Evolutionary conservation across 2,113 vertebrate genomes (phyloP).

Genomic region (Gnathochromis pfefferi): DNA sequence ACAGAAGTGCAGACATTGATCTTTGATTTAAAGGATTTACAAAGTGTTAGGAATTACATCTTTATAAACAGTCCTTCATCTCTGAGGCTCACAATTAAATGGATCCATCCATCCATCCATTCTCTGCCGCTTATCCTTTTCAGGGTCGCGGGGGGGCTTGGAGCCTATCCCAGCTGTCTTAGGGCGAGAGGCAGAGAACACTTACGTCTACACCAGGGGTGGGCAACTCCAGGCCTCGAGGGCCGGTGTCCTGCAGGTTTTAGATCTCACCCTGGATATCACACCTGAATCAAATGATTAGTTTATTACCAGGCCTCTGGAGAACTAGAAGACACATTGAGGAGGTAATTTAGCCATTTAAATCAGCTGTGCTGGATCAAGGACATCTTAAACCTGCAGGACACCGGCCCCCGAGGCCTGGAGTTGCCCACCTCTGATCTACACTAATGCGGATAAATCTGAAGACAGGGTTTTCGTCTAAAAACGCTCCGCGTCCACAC

Average conservation of each 20-base stretch:
- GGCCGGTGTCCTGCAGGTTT: background rate
- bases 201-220: background rate
- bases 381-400: background rate
- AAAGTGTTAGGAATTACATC: background rate
- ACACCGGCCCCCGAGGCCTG: accelerated
- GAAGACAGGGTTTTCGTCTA: background rate
- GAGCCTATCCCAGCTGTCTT: accelerated
- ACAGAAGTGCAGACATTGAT: background rate
- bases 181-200: accelerated
- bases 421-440: accelerated
- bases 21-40: background rate
- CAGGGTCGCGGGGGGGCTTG: background rate
- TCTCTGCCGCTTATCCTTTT: accelerated
- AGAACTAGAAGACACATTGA: accelerated
- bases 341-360: accelerated
- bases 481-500: accelerated
- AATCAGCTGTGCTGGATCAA: background rate
- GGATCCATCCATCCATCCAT: background rate
- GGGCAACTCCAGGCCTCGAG: accelerated
- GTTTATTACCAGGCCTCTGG: accelerated
- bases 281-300: background rate
- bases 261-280: background rate
- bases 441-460: background rate
- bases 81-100: background rate
- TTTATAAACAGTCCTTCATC: background rate